A percentile compares a stretch with the other conserved stretches of the same genome.
These are phyloP conservation scores for Schlechtendalia chinensis DNA, from an alignment of 1,140 invertebrate species.

Conservation along the genomic window DNA sequence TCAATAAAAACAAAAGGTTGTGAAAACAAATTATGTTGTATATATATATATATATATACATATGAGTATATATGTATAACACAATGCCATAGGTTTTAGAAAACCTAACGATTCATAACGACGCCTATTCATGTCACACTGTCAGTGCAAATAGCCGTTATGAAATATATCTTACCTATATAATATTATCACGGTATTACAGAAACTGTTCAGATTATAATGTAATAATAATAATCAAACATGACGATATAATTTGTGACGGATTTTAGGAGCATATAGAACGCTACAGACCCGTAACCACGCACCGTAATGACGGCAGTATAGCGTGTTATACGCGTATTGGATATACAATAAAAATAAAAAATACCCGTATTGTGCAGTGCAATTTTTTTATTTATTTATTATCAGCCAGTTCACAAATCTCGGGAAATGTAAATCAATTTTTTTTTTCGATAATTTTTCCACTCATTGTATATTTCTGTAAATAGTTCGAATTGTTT, in stretches of 20 bases:
- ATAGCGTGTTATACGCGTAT: not conserved
- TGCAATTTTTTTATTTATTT: too few relatives aligned
- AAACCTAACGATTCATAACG: conserved; percentile 25
- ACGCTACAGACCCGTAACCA: not conserved
- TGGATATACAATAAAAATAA: not conserved
- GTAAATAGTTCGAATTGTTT: too few relatives aligned
- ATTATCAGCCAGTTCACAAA: too few relatives aligned
- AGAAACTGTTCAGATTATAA: conserved; percentile 15
- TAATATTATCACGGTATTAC: conserved; percentile 7
- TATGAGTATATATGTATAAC: not conserved
- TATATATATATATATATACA: too few relatives aligned
- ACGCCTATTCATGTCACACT: conserved; percentile 26
- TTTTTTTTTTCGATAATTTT: too few relatives aligned
- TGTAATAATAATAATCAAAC: conserved; percentile 46
- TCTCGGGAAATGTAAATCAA: too few relatives aligned
- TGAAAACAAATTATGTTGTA: conserved; percentile 1
- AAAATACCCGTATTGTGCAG: too few relatives aligned
- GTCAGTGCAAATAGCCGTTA: conserved; percentile 14
- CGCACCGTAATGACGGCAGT: not conserved
- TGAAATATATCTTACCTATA: not conserved
- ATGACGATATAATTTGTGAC: conserved; percentile 49
- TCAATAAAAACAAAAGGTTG: conserved; percentile 21
- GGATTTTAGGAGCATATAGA: conserved; percentile 26
- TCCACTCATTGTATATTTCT: too few relatives aligned
- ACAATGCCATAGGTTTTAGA: not conserved